Percentiles rank a stretch among this genome's conserved stretches.
Evolutionary conservation across 1,140 invertebrate genomes (phyloP).

Genomic region (Brachionus koreanus): DNA sequence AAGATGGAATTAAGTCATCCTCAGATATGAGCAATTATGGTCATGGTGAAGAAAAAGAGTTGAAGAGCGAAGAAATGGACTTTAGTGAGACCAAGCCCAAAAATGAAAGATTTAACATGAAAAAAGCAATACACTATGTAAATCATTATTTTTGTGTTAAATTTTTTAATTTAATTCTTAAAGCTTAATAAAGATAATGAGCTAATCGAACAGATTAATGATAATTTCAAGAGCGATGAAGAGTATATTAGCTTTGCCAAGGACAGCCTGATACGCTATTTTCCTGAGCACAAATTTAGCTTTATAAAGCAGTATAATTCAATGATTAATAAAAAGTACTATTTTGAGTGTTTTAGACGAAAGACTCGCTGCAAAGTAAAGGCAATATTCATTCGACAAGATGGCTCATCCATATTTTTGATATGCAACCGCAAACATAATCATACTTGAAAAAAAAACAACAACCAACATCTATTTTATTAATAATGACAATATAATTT

Average conservation of each 20-base stretch:
- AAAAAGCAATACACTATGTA: background rate
- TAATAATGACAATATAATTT: too few species aligned
- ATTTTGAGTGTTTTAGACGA: background rate
- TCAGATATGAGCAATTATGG: background rate
- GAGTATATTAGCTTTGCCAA: background rate
- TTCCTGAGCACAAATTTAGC: background rate
- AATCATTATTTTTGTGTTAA: background rate
- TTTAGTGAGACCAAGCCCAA: background rate
- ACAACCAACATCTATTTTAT: too few species aligned
- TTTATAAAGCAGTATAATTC: background rate
- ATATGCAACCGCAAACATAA: background rate
- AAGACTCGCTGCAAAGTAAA: background rate
- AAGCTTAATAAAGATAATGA: background rate
- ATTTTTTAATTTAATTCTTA: background rate
- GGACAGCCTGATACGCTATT: background rate
- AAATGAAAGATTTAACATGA: background rate
- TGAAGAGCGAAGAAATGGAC: background rate
- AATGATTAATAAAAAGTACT: conserved; percentile 8
- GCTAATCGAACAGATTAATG: background rate
- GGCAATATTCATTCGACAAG: background rate
- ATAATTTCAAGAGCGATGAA: background rate
- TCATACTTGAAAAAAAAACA: background rate
- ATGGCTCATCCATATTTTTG: background rate
- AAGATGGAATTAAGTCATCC: background rate
- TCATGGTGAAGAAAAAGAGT: background rate